Evolutionary conservation across 2,888 invertebrate genomes (phyloP), one percentile per base, ranked within the genome.

Genomic region (Ametastegia equiseti): DNA sequence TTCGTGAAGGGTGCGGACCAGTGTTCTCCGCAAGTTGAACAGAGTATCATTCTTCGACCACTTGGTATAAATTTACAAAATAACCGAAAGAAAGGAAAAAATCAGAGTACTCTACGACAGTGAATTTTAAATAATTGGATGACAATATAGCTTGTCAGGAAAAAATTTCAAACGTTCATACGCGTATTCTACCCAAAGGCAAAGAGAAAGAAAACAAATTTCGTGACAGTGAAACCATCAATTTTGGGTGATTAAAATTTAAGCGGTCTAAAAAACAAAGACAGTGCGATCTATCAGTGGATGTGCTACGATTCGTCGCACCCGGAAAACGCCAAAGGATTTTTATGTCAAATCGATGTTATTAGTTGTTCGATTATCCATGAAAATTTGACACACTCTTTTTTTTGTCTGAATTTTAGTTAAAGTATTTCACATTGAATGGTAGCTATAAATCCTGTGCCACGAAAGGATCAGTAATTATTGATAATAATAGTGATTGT

Each of bases 241-340:
- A 78, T 60, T 63, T n/a, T n/a, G 67, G 67, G 67, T 71, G 47
- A 47, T 47, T n/a, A 30, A 71, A 30, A 9, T 71, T 19, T 27
- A 71, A 71, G 23, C 45, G 27, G 19, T n/a, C 13, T 33, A 36
- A 19, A 63, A 19, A 36, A 9, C 60, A n/a, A 19, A 57, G 54
- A 19, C 78, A 78, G 78, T 78, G 78, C 78, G 60, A 78, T 78
- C 42, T 78, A 42, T 63, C 57, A 78, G 78, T 78, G 78, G 39
- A 57, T 78, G 78, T 78, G 78, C 23, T 78, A 42, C 78, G 60
- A 60, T 78, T 78, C 39, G 42, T 23, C 54, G 33, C 75, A 19
- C 15, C 54, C 75, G 50, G 33, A 36, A 50, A 75, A 9, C 7
- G 19, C n/a, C 54, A 36, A 50, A 75, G 71, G 71, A 75, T 75